Evolutionary conservation across 2,113 vertebrate species (phyloP).

Genomic region (Pachypanchax playfairii): DNA sequence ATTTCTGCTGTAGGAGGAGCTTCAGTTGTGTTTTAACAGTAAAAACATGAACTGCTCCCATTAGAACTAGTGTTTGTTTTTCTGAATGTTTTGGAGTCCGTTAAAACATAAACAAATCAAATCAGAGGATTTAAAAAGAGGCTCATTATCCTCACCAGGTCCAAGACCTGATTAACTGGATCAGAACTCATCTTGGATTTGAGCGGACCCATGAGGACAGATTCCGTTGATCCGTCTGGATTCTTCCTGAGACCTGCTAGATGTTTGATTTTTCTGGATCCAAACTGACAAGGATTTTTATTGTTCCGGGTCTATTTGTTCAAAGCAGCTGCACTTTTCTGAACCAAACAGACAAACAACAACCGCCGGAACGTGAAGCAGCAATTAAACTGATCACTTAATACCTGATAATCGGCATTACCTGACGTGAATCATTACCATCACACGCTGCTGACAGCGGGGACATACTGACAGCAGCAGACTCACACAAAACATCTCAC

Average conservation of each 20-base stretch:
- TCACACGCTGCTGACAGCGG: conserved; percentile 3
- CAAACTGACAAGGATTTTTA: not conserved
- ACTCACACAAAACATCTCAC: not conserved
- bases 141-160: not conserved
- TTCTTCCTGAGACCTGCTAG: not conserved
- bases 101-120: not conserved
- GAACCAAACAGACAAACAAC: conserved; percentile 4
- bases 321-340: conserved; percentile 12
- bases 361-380: conserved; percentile 50
- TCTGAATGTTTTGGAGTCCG: too few species aligned
- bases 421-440: conserved; percentile 37
- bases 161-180: conserved; percentile 2
- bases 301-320: not conserved
- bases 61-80: too few species aligned
- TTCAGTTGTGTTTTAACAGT: too few species aligned
- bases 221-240: not conserved
- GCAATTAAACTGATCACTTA: conserved; percentile 79
- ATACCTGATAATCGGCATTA: conserved; percentile 73
- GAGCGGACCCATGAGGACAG: not conserved
- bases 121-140: conserved; percentile 4
- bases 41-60: too few species aligned
- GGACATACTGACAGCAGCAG: not conserved
- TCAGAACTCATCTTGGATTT: not conserved
- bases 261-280: not conserved
- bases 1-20: too few species aligned